Base-by-base conservation (phyloP, 2,888 invertebrate genomes). In the Rhamphomyia laevipes region DNA sequence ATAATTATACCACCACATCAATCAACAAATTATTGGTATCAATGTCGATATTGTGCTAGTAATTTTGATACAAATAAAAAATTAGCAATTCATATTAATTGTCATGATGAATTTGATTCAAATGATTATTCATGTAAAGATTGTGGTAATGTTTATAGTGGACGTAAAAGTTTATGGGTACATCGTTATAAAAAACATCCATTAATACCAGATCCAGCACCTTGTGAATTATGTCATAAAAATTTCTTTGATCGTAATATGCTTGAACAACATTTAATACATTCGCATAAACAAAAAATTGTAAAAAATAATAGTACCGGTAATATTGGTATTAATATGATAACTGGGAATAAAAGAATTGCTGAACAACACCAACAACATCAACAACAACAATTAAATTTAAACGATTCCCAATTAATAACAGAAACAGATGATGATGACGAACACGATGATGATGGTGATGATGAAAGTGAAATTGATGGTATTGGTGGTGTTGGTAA, bases 151-250 rank as follows among this genome's bases (percentile, higher is more conserved):
- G 67, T 71, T 1, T 71, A 71, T 51, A 68, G 68, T 46, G 69
- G 70, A 3, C 62, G 70, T 15, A 70, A 70, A 55, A 70, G 70
- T 53, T 61, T 71, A 35, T 71, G 71, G 71, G 71, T 71, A 45
- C 71, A 71, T 61, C 67, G 71, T 16, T 69, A 71, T 49, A 71
- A 71, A 52, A 71, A 71, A 56, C 71, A 71, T 63, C 71, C 71
- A 4, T 65, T 67, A 51, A 62, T 68, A 17, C 64, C 71, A 1
- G 64, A 69, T 55, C 71, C 71, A 5, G 65, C 65, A 1, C 64
- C 64, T 49, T 71, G 71, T 55, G 59, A 59, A 17, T 55, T 68
- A 12, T 71, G 71, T 52, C 64, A 68, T n/a, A 71, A 71, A 52
- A 59, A 63, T 15, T 71, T 71, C 59, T 71, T 69, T 33, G 68